A percentile compares a stretch with the other conserved stretches of the same genome.
These are phyloP conservation scores for Columba guinea DNA, from an alignment of 2,797 vertebrate species.

Conservation along the genomic window DNA sequence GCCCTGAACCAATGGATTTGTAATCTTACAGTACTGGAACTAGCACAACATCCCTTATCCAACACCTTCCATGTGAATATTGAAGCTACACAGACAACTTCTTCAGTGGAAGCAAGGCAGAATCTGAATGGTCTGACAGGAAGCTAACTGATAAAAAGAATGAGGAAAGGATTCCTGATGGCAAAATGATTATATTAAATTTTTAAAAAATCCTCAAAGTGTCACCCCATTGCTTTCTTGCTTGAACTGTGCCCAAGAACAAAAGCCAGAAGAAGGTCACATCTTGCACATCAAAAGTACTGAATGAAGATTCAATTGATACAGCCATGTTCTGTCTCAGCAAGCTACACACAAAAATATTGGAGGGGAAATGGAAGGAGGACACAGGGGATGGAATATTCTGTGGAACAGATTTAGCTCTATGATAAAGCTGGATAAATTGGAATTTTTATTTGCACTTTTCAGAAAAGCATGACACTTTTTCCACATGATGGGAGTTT, in stretches of 20 bases:
- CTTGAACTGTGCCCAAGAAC: conserved; percentile 13
- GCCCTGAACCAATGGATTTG: neutral
- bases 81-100: neutral
- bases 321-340: neutral
- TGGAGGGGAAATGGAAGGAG: neutral
- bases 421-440: neutral
- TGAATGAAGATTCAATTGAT: neutral
- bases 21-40: neutral
- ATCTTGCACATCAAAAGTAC: neutral
- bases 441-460: neutral
- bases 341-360: neutral
- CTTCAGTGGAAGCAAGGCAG: neutral
- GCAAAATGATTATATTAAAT: neutral
- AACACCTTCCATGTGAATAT: neutral
- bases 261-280: conserved; percentile 33
- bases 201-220: neutral
- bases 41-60: neutral
- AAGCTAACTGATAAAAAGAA: neutral
- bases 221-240: conserved; percentile 2
- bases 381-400: neutral
- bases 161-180: neutral
- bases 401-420: neutral
- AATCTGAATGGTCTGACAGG: neutral
- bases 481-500: neutral
- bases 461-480: neutral